phyloP scores from a whole-genome alignment of 2,797 vertebrate species.

The Halcyon badia region DNA sequence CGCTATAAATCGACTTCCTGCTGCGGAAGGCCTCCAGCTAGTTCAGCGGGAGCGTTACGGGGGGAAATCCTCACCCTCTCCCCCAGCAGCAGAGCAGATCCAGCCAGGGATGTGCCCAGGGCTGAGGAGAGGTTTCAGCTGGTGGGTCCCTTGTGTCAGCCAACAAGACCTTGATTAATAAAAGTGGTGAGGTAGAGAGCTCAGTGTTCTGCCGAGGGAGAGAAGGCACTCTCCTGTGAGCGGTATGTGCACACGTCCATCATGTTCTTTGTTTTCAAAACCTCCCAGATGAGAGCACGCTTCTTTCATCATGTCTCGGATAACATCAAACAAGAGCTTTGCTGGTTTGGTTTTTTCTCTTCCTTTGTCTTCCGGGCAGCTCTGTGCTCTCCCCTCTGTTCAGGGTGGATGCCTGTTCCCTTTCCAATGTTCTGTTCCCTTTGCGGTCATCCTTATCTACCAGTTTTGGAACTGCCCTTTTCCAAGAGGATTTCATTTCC shows the following conservation, averaged over 20 bases:
- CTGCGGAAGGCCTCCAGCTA: not conserved
- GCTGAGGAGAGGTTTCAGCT: not conserved
- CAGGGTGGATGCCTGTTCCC: not conserved
- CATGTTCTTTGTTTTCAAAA: not conserved
- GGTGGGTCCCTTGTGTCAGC: not conserved
- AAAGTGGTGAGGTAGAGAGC: not conserved
- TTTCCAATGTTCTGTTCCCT: not conserved
- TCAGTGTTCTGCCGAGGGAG: not conserved
- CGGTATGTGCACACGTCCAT: not conserved
- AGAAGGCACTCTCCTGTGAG: not conserved
- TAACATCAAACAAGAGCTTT: not conserved
- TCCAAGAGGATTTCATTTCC: slow-evolving; percentile 21
- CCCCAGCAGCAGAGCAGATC: not conserved
- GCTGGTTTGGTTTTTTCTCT: no score
- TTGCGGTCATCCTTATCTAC: slow-evolving; percentile 16
- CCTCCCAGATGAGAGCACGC: not conserved
- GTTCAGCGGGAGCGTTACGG: not conserved
- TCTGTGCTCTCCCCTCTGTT: not conserved
- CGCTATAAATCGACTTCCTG: slow-evolving; percentile 48
- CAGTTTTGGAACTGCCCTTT: slow-evolving; percentile 4
- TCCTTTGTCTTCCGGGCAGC: not conserved
- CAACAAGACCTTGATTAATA: not conserved
- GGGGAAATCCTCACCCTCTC: not conserved
- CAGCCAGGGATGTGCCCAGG: not conserved
- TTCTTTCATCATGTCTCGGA: not conserved